Evolutionary conservation across 2,113 vertebrate genomes (phyloP).

Genomic region (Edolisoma coerulescens): DNA sequence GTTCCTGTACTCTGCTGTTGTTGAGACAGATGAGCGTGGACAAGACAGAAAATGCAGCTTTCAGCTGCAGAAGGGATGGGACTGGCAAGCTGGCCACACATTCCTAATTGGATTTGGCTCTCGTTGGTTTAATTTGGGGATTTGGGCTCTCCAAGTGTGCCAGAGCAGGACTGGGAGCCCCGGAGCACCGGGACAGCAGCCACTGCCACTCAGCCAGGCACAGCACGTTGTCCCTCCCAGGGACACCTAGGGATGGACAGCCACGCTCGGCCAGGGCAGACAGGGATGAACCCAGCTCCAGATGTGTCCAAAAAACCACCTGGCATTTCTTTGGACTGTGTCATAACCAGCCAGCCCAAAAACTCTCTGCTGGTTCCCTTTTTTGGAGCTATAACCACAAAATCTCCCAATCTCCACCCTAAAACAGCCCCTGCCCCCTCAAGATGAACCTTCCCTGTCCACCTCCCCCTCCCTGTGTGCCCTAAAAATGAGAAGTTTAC

Average conservation of each 20-base stretch:
- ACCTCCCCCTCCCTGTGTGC: not conserved
- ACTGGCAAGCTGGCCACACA: not conserved
- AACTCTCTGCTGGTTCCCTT: not conserved
- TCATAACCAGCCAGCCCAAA: not conserved
- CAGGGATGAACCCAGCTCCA: not conserved
- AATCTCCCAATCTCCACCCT: not conserved
- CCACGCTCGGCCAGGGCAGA: not conserved
- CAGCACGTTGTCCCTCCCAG: conserved; percentile 1
- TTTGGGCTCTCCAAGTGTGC: not conserved
- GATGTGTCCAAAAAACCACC: not conserved
- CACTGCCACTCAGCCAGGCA: not conserved
- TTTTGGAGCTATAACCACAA: not conserved
- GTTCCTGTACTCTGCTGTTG: not conserved
- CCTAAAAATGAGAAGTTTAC: not conserved
- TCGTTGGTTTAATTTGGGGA: not conserved
- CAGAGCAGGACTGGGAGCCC: not conserved
- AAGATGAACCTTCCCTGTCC: not conserved
- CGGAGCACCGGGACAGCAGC: not conserved
- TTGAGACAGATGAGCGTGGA: rapidly evolving
- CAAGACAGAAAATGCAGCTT: not conserved
- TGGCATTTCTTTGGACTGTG: not conserved
- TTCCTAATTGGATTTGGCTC: not conserved
- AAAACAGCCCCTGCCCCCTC: not conserved
- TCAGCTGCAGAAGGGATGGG: not conserved
- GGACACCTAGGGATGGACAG: not conserved